Conservation (phyloP, 2,888 invertebrate genomes). For the Polia nebulosa region DNA sequence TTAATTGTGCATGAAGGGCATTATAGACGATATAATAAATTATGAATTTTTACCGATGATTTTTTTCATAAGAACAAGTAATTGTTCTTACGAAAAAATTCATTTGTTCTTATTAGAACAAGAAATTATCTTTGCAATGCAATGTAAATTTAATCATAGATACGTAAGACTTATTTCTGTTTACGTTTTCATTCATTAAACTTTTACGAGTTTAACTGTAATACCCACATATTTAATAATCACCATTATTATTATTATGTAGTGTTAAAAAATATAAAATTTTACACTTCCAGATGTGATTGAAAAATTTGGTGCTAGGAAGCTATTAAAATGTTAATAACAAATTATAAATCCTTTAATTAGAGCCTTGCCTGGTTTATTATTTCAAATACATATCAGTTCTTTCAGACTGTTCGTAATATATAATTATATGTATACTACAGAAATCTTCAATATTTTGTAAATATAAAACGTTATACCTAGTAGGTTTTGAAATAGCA, state of each 20-base stretch:
- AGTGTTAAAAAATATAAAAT: neutral
- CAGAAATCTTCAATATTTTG: no score
- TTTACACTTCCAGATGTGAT: neutral
- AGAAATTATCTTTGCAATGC: no score
- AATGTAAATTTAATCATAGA: no score
- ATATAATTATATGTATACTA: neutral
- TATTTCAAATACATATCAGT: neutral
- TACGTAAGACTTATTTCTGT: neutral
- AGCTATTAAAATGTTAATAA: neutral
- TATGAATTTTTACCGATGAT: no score
- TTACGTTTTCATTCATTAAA: neutral
- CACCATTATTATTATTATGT: slow-evolving; percentile 10
- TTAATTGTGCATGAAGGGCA: slow-evolving; percentile 12
- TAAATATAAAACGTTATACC: slow-evolving; percentile 15
- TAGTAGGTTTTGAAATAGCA: slow-evolving; percentile 44
- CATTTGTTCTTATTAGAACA: neutral
- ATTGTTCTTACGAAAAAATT: no score
- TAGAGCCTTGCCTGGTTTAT: neutral
- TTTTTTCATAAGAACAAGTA: no score
- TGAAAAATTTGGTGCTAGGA: slow-evolving; percentile 51
- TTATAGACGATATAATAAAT: neutral
- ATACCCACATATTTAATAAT: slow-evolving; percentile 13
- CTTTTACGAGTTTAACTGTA: neutral
- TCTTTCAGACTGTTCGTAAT: neutral
- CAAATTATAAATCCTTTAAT: neutral